These are phyloP conservation scores for Arenaria interpres DNA, from an alignment of 2,113 vertebrate species.

Conservation along the genomic window DNA sequence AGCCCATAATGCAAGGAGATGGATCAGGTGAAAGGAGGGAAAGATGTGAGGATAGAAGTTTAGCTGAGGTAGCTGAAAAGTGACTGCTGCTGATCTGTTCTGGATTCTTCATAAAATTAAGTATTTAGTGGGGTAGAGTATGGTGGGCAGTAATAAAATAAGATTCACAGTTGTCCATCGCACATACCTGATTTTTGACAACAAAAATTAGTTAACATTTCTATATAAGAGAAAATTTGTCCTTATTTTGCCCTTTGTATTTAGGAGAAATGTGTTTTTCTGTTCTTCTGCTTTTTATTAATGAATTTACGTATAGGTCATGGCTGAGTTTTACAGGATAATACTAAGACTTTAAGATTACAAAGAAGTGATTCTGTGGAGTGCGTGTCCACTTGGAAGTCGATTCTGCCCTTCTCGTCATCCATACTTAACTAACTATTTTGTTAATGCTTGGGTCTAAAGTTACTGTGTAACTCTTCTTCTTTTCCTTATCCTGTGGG, in stretches of 20 bases:
- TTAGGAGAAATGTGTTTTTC: neutral
- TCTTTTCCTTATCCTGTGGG: neutral
- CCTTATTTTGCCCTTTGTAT: neutral
- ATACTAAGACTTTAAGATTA: neutral
- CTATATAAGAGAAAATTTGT: neutral
- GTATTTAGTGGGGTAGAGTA: neutral
- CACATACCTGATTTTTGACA: neutral
- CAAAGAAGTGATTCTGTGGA: neutral
- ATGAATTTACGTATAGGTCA: neutral
- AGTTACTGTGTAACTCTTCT: neutral
- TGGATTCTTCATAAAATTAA: neutral
- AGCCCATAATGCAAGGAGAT: neutral
- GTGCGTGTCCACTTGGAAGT: neutral
- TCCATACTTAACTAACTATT: neutral
- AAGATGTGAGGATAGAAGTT: neutral
- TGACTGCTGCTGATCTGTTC: neutral
- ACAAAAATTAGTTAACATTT: neutral
- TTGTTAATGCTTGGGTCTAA: neutral
- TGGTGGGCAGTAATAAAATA: neutral
- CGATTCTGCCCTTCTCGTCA: neutral
- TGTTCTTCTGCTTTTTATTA: neutral
- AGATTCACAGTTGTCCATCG: neutral
- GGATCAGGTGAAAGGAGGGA: neutral
- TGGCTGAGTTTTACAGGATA: neutral
- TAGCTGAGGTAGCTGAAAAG: neutral